Evolutionary conservation across 2,888 invertebrate species (phyloP), one percentile per base, ranked within the genome.

Genomic region (Leucophenga maculata): DNA sequence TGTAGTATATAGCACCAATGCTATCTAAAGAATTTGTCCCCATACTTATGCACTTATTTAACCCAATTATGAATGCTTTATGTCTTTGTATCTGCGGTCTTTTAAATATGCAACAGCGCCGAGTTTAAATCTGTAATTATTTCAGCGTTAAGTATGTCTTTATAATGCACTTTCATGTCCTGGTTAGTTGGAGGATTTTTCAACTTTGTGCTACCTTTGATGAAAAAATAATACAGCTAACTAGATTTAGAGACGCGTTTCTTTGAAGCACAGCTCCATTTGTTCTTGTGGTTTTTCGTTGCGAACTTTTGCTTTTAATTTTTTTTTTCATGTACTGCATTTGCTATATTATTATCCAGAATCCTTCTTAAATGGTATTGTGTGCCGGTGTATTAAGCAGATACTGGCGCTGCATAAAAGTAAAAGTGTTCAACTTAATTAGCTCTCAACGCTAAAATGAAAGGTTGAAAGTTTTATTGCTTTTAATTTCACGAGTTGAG

Each of bases 51-150:
- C 54, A 70, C n/a, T n/a, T n/a, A n/a, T n/a, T n/a, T n/a, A n/a
- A n/a, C n/a, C n/a, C n/a, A n/a, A n/a, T n/a, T n/a, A n/a, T n/a
- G n/a, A n/a, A n/a, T n/a, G 62, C 68, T 39, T 1, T 39, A 39
- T 4, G 2, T 39, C 39, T 39, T 39, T 39, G 39, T 39, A 3
- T 39, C 39, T 39, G 39, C 39, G 8, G 11, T 39, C 59, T 75
- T 72, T 76, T 76, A 74, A 78, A 81, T 81, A 77, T 83, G 83
- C 76, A 82, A 39, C 39, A 39, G 11, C 8, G 8, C 82, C 82
- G 82, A 83, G 77, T 81, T 83, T 81, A 78, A 73, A 75, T 77
- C 73, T 76, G 78, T 83, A 83, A 83, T 83, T 81, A 83, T 83
- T 81, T 75, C 76, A 77, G 71, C 80, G 77, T 83, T 81, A 79